Evolutionary conservation across 2,797 vertebrate genomes (phyloP), one percentile per base, ranked within the genome.

Genomic region (Manis pentadactyla): DNA sequence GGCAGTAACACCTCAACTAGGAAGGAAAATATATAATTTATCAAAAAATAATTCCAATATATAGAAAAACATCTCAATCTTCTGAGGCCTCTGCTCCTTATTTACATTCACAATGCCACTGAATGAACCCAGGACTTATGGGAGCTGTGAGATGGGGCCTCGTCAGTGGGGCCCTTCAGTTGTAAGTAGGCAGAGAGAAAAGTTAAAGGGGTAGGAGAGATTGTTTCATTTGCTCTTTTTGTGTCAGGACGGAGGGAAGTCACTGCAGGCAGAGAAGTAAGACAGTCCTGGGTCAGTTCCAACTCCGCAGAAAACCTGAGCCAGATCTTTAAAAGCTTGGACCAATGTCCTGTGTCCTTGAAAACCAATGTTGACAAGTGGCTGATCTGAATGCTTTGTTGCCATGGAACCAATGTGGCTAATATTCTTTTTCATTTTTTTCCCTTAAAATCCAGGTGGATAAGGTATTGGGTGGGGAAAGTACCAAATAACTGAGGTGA

Each of bases 31-130:
- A 97, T 94, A 97, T 85, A 93, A 96, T 94, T 97, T 97, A 97
- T 98, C 96, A 96, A 98, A 98, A 98, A 97, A 97, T 97, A 98
- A 89, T 97, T 98, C 96, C 97, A 95, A 95, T 96, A 94, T 89
- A 95, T 98, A 97, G 95, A 97, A 97, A 97, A 97, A 88, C 92
- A 88, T 95, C 68, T 97, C 79, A 71, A 46, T 92, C 66, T 55
- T 95, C 78, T 91, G 51, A 77, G 90, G 84, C 79, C 63, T 51
- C 39, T 87, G 79, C 79, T 96, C 87, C 96, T 91, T 95, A 86
- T 97, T 94, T 95, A 97, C 93, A 97, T 95, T 97, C 89, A 96
- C 79, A 92, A 64, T 96, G 91, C 86, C 87, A 83, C 25, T 84
- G 73, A 89, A 75, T 71, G 86, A 97, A 74, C 78, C 81, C 59